Evolutionary conservation across 2,888 invertebrate species (phyloP).

Genomic region (Platycheirus rosarum): DNA sequence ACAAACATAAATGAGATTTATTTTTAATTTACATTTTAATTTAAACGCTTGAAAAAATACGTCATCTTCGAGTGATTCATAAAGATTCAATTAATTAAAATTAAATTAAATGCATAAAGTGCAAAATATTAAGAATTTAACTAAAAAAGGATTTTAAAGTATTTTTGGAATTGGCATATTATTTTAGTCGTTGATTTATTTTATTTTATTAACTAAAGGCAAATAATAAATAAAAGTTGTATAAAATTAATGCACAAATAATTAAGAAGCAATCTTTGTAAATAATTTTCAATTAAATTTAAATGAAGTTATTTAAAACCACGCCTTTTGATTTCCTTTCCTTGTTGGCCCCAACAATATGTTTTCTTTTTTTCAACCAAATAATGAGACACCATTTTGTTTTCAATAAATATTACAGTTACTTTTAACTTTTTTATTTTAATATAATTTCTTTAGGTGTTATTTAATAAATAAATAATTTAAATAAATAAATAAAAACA

Average conservation of each 20-base stretch:
- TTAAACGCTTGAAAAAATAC: constrained; percentile 69
- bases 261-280: constrained; percentile 32
- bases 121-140: background rate
- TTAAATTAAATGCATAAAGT: background rate
- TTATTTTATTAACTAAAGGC: too few relatives aligned
- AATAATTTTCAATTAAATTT: constrained; percentile 3
- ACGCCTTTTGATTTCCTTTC: constrained; percentile 71
- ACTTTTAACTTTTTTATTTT: constrained; percentile 69
- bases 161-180: too few relatives aligned
- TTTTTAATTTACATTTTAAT: constrained; percentile 40
- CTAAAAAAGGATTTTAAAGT: too few relatives aligned
- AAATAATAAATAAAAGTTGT: background rate
- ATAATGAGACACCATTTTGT: constrained; percentile 75
- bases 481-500: constrained; percentile 72
- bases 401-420: constrained; percentile 74
- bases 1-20: constrained; percentile 33
- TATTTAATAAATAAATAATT: constrained; percentile 63
- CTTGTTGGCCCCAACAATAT: background rate
- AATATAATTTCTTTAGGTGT: constrained; percentile 33
- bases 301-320: constrained; percentile 40
- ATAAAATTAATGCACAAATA: too few relatives aligned
- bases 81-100: background rate
- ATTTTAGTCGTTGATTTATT: too few relatives aligned
- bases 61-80: constrained; percentile 15
- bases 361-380: constrained; percentile 33